These are phyloP conservation scores for Trichopoda pennipes DNA, from an alignment of 2,888 invertebrate species.

Conservation along the genomic window DNA sequence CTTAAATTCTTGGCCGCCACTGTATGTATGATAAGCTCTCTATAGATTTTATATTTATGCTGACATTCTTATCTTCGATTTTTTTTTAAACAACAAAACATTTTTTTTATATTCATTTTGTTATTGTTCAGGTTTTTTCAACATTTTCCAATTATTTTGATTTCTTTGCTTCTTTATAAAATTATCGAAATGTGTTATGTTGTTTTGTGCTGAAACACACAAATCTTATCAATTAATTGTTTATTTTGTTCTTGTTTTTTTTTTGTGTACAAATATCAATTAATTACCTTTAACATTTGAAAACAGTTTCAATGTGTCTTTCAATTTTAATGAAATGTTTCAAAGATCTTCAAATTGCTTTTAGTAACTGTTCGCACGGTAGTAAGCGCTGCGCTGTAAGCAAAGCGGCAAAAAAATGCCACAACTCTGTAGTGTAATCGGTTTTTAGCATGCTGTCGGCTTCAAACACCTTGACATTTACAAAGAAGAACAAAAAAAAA, in stretches of 20 bases:
- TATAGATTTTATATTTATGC: neutral
- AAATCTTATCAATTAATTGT: constrained; percentile 22
- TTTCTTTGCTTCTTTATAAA: neutral
- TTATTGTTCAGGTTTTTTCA: neutral
- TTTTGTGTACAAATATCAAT: neutral
- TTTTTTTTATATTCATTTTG: neutral
- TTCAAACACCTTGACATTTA: no score
- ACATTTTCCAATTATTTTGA: constrained; percentile 11
- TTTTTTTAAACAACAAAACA: constrained; percentile 1
- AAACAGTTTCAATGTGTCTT: neutral
- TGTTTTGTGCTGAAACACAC: constrained; percentile 5
- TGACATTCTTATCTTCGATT: neutral
- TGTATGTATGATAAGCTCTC: no score
- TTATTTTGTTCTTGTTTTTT: neutral
- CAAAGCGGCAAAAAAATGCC: no score
- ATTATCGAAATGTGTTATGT: no score
- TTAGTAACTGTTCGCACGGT: no score
- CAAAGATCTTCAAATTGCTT: neutral
- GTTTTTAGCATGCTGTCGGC: no score
- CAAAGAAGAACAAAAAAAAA: no score
- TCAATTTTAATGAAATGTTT: neutral
- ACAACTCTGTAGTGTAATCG: no score
- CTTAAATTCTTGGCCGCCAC: no score
- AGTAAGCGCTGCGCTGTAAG: no score
- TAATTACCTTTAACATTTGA: neutral